Evolutionary conservation across 2,113 vertebrate species (phyloP).

Genomic region (Salminus brasiliensis): DNA sequence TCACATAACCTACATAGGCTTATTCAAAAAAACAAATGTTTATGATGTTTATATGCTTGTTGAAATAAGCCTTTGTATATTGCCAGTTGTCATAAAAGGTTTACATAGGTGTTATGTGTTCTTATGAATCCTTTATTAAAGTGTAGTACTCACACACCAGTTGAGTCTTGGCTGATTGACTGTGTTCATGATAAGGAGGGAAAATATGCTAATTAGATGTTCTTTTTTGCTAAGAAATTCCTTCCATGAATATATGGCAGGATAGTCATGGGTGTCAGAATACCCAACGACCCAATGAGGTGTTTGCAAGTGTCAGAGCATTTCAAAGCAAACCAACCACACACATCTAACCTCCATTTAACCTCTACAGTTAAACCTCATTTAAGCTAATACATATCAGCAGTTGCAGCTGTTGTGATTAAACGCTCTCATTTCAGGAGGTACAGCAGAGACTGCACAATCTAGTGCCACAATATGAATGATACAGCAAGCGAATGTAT

Average conservation of each 20-base stretch:
- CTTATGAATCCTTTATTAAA: too few relatives aligned
- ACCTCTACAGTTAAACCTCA: background rate
- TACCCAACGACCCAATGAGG: background rate
- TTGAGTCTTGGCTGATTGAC: background rate
- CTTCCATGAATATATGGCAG: background rate
- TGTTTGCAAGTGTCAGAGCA: background rate
- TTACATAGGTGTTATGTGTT: too few relatives aligned
- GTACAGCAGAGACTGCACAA: background rate
- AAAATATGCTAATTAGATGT: too few relatives aligned
- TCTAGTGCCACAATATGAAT: background rate
- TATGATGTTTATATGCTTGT: too few relatives aligned
- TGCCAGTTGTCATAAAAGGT: too few relatives aligned
- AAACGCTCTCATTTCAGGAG: background rate
- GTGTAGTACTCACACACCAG: too few relatives aligned
- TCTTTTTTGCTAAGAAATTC: background rate
- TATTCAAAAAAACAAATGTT: too few relatives aligned
- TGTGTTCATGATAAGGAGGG: background rate
- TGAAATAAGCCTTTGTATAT: too few relatives aligned
- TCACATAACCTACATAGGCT: too few relatives aligned
- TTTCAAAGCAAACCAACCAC: too few relatives aligned
- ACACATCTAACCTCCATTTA: too few relatives aligned
- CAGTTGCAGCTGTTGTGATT: background rate
- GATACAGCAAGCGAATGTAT: background rate
- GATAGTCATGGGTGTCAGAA: too few relatives aligned
- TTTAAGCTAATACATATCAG: background rate